Evolutionary conservation across 2,888 invertebrate species (phyloP).

Genomic region (Piscicola geometra): DNA sequence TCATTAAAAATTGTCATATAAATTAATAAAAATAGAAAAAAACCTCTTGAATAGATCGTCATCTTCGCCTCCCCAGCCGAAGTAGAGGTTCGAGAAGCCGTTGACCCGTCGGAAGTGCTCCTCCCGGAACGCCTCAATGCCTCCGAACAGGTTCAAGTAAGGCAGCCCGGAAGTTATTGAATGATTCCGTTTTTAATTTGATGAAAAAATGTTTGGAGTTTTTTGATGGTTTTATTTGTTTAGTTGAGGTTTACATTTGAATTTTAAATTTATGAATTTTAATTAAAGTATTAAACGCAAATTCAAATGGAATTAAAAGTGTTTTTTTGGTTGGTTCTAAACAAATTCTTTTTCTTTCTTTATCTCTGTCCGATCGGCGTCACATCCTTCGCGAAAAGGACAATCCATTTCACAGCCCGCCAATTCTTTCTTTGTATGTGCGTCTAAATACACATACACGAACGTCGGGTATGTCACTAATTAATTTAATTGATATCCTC

Average conservation of each 20-base stretch:
- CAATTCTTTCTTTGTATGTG: too few relatives aligned
- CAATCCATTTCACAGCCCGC: conserved; percentile 6
- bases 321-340: too few relatives aligned
- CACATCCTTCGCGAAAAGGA: conserved; percentile 2
- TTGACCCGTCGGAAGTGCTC: conserved; percentile 38
- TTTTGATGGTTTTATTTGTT: background rate
- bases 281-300: too few relatives aligned
- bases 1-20: background rate
- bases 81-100: conserved; percentile 40
- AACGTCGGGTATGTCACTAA: too few relatives aligned
- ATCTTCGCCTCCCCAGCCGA: conserved; percentile 41
- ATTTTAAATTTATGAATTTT: background rate
- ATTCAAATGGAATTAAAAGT: too few relatives aligned
- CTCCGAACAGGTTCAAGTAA: conserved; percentile 39
- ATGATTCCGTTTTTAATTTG: background rate
- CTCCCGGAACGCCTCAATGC: conserved; percentile 37
- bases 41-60: conserved; percentile 40
- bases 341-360: background rate
- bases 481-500: too few relatives aligned
- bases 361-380: background rate
- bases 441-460: too few relatives aligned
- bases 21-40: background rate
- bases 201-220: background rate
- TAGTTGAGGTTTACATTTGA: background rate
- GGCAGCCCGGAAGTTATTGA: conserved; percentile 32